A percentile compares a stretch with the other conserved stretches of the same genome.
Conservation (phyloP, 2,113 vertebrate species). For the Boulengeromyrus knoepffleri region DNA sequence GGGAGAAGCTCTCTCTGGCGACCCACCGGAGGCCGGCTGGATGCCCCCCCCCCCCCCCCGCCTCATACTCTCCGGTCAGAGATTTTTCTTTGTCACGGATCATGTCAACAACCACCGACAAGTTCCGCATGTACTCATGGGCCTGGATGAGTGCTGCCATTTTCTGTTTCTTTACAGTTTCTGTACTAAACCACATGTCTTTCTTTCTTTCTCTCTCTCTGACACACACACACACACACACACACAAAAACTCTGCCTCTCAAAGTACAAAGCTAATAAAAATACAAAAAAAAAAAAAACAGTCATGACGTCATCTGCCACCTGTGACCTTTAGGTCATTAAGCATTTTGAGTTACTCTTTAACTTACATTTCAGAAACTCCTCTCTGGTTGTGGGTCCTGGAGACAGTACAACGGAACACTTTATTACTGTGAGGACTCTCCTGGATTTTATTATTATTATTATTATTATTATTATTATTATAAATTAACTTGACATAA, state of each 20-base stretch:
- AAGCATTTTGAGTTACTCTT: background rate
- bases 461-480: background rate
- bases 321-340: background rate
- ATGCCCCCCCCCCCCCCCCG: too few species aligned
- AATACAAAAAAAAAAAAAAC: background rate
- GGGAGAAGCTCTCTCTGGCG: too few species aligned
- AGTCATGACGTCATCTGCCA: background rate
- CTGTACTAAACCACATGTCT: background rate
- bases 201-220: background rate
- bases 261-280: background rate
- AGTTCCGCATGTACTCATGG: too few species aligned
- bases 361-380: slow-evolving; percentile 25
- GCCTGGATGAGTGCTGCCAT: too few species aligned
- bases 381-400: slow-evolving; percentile 20
- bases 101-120: too few species aligned
- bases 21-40: too few species aligned
- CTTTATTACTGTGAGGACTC: background rate
- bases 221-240: background rate
- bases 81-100: too few species aligned
- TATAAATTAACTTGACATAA: background rate
- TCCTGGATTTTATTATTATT: background rate
- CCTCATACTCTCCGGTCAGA: too few species aligned
- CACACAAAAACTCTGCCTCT: background rate
- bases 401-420: background rate
- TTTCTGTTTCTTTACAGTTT: background rate